Conservation (phyloP, 2,888 invertebrate species). For the Tetranychus truncatus region DNA sequence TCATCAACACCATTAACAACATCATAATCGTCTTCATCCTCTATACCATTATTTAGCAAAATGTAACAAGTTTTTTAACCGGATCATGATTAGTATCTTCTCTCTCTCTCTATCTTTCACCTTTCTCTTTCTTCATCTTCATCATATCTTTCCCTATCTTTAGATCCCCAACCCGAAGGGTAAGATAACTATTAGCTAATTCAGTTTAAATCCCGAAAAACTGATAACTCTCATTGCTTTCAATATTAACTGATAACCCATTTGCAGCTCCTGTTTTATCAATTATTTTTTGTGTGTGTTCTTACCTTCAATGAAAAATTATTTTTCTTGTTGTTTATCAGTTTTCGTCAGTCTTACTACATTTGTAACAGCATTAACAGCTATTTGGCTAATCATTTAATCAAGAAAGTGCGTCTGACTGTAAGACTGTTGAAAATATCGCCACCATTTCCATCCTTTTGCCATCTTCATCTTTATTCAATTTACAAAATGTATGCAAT, state of each 20-base stretch:
- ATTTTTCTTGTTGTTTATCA: no score
- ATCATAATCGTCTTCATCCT: neutral
- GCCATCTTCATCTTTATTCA: neutral
- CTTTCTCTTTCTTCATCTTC: neutral
- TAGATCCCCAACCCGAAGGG: neutral
- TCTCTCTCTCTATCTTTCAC: neutral
- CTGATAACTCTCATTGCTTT: neutral
- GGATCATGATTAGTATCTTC: neutral
- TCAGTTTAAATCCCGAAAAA: neutral
- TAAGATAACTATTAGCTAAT: neutral
- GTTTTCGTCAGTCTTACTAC: no score
- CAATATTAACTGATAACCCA: conserved; percentile 1
- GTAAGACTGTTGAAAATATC: neutral
- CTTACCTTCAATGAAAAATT: no score
- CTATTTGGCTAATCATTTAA: no score
- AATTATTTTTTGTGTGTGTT: neutral
- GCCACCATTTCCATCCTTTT: neutral
- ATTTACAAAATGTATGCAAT: no score
- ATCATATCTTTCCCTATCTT: neutral
- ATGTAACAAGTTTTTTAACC: conserved; percentile 1
- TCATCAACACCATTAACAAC: neutral
- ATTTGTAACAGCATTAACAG: no score
- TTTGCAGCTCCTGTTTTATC: neutral
- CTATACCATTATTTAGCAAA: neutral
- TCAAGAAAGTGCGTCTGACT: no score